Evolutionary conservation across 2,888 invertebrate species (phyloP).

Genomic region (Drosophila maculinotata): DNA sequence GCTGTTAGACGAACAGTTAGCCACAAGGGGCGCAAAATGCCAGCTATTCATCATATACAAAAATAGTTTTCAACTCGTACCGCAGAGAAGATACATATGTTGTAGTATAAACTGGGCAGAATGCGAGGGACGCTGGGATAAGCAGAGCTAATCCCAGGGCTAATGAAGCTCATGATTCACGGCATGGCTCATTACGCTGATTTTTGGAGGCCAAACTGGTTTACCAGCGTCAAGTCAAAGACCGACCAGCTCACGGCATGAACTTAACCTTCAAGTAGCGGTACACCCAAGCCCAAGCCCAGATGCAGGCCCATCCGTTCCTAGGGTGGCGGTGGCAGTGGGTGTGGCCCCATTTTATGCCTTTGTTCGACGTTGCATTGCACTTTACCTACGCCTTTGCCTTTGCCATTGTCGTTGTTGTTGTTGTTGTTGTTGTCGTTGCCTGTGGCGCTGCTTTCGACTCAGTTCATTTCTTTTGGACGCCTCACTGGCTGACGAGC

Average conservation of each 20-base stretch:
- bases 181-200: slow-evolving; percentile 56
- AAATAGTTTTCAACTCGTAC: slow-evolving; percentile 18
- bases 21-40: slow-evolving; percentile 28
- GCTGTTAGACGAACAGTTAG: slow-evolving; percentile 14
- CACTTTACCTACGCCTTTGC: slow-evolving; percentile 51
- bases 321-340: slow-evolving; percentile 19
- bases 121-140: slow-evolving; percentile 33
- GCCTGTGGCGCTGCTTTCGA: slow-evolving; percentile 62
- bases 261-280: slow-evolving; percentile 63
- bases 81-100: slow-evolving; percentile 9
- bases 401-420: too few species aligned
- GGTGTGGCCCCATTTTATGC: slow-evolving; percentile 62
- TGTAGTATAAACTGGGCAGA: not conserved
- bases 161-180: slow-evolving; percentile 64
- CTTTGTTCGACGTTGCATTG: slow-evolving; percentile 60
- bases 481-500: slow-evolving; percentile 32
- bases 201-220: slow-evolving; percentile 32
- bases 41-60: slow-evolving; percentile 37
- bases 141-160: slow-evolving; percentile 30
- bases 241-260: slow-evolving; percentile 51
- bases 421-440: too few species aligned
- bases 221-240: slow-evolving; percentile 45
- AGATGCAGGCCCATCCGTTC: slow-evolving; percentile 13
- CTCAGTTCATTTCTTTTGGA: slow-evolving; percentile 57
- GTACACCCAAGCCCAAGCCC: slow-evolving; percentile 20